Evolutionary conservation across 1,140 invertebrate genomes (phyloP).

Genomic region (Bombus waltoni): DNA sequence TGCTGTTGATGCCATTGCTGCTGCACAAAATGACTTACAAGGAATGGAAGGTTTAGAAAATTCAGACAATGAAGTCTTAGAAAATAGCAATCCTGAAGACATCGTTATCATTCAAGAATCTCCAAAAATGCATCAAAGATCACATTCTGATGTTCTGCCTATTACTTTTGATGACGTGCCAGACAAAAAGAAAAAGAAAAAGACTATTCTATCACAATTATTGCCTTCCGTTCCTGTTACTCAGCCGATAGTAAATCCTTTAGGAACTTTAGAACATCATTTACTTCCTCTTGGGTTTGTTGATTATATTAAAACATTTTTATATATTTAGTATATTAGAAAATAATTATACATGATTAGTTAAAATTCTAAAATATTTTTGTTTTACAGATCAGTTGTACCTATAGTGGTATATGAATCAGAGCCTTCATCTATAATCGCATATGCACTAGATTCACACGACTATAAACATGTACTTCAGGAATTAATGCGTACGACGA

Average conservation of each 20-base stretch:
- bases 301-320: neutral
- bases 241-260: conserved; percentile 82
- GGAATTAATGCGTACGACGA: conserved; percentile 79
- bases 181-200: conserved; percentile 87
- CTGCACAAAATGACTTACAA: conserved; percentile 64
- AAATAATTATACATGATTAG: conserved; percentile 1
- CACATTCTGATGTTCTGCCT: conserved; percentile 80
- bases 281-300: conserved; percentile 80
- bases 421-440: conserved; percentile 95
- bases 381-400: conserved; percentile 82
- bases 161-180: conserved; percentile 76
- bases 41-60: conserved; percentile 65
- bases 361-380: conserved; percentile 7
- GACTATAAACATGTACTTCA: conserved; percentile 88
- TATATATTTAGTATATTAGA: neutral
- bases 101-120: conserved; percentile 74
- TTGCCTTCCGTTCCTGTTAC: conserved; percentile 83
- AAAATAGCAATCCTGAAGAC: conserved; percentile 76
- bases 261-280: conserved; percentile 78
- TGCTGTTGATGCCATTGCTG: conserved; percentile 76
- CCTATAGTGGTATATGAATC: conserved; percentile 92
- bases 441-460: conserved; percentile 89
- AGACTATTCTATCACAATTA: conserved; percentile 88
- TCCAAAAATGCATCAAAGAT: conserved; percentile 79
- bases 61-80: conserved; percentile 73